Evolutionary conservation across 2,797 vertebrate species (phyloP).

Genomic region (Peromyscus melanophrys): DNA sequence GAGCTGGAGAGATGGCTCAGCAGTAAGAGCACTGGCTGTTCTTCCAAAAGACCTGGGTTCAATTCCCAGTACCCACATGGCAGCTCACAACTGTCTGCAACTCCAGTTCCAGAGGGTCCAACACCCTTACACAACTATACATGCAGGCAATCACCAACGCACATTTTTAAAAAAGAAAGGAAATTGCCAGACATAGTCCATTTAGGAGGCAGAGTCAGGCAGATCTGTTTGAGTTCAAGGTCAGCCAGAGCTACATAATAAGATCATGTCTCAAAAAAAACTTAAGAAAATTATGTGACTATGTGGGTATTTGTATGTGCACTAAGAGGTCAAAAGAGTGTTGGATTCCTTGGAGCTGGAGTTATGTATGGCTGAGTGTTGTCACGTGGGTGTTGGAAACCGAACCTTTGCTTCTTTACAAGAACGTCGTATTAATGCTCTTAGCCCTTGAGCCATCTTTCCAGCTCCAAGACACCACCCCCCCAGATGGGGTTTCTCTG

Average conservation of each 20-base stretch:
- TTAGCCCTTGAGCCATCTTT: neutral
- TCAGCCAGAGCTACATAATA: neutral
- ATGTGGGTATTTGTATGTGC: neutral
- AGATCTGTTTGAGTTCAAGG: neutral
- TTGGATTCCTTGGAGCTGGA: neutral
- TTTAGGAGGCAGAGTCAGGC: neutral
- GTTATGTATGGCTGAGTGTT: neutral
- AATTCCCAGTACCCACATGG: neutral
- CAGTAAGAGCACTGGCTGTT: neutral
- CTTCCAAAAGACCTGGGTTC: neutral
- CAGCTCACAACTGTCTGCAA: neutral
- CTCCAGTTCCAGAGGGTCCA: neutral
- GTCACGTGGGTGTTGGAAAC: neutral
- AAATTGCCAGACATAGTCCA: neutral
- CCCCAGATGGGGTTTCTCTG: too few species aligned
- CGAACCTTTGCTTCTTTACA: neutral
- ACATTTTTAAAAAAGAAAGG: neutral
- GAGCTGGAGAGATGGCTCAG: neutral
- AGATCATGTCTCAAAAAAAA: neutral
- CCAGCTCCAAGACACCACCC: neutral
- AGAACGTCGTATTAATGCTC: neutral
- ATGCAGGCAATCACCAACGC: neutral
- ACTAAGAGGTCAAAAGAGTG: too few species aligned
- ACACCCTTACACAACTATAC: neutral
- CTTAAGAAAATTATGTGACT: neutral